Percentiles rank a stretch among this genome's conserved stretches.
Conservation (phyloP, 1,140 invertebrate species). For the Lucilia sericata region DNA sequence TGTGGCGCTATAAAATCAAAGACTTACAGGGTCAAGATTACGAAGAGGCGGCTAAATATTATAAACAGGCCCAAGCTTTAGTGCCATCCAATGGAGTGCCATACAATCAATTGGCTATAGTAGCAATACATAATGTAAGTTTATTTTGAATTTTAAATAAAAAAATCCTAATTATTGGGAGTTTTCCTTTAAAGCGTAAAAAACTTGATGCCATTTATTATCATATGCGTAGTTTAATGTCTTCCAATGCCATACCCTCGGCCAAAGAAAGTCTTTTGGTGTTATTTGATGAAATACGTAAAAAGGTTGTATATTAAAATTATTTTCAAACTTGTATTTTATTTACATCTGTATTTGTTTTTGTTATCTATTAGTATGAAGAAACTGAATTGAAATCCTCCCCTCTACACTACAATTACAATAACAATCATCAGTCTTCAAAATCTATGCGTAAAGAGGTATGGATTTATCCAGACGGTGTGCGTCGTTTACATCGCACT, state of each 20-base stretch:
- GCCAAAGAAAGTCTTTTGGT: constrained; percentile 88
- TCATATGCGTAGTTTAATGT: constrained; percentile 94
- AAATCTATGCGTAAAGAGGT: constrained; percentile 75
- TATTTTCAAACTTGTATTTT: constrained; percentile 36
- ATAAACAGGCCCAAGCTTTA: constrained; percentile 92
- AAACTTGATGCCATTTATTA: constrained; percentile 98
- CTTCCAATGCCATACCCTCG: constrained; percentile 91
- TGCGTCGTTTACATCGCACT: constrained; percentile 75
- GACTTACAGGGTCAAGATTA: constrained; percentile 87
- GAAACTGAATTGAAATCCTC: constrained; percentile 78
- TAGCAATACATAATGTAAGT: constrained; percentile 89
- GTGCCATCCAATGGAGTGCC: constrained; percentile 95
- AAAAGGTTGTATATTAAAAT: constrained; percentile 77
- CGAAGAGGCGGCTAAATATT: constrained; percentile 87
- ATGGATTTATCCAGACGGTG: constrained; percentile 84
- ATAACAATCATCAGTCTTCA: constrained; percentile 45
- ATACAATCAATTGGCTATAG: constrained; percentile 94
- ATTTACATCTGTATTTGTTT: constrained; percentile 19
- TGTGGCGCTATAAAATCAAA: constrained; percentile 90
- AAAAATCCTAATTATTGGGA: neutral
- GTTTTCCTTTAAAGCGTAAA: constrained; percentile 74
- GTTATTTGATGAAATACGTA: constrained; percentile 93
- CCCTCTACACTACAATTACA: constrained; percentile 51
- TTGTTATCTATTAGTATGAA: constrained; percentile 75
- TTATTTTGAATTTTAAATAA: neutral